Base-by-base conservation (phyloP, 2,888 invertebrate species). In the Eupithecia exiguata region DNA sequence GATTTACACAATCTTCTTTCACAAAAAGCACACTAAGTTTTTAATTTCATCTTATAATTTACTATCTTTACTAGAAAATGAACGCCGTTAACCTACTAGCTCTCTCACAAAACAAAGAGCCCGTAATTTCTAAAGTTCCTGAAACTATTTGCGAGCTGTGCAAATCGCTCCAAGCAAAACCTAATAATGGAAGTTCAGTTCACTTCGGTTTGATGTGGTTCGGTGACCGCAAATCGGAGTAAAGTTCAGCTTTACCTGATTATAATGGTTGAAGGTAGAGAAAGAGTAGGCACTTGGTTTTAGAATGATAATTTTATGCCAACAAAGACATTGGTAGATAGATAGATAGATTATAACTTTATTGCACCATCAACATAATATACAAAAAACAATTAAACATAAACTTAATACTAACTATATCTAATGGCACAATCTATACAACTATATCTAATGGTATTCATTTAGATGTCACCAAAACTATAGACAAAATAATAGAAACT, bases 171-270 rank as follows among this genome's bases (percentile, higher is more conserved):
- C 38, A 66, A 65, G 58, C 62, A 72, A 74, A 69, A 65, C 65
- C 65, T 58, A 69, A 40, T 62, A 49, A 63, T 21, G 66, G 38
- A 68, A 65, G 63, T 36, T 65, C n/a, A 69, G 49, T 49, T 49
- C n/a, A 25, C 61, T 74, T 71, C n/a, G 38, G 67, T 69, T 75
- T 75, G 63, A 72, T 72, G 75, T 63, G 75, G 70, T 63, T 58
- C 43, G 43, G 43, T 10, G 35, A 71, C 74, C 69, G 70, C 67
- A 70, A 40, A 43, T 3, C 63, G 18, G 1, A n/a, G 63, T 38
- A 65, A n/a, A 65, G 38, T 12, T 36, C n/a, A 38, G 63, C n/a
- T 65, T 36, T 36, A n/a, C 63, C 21, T 58, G 12, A 14, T 58
- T 25, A 25, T 25, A 12, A 14, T 5, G n/a, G 14, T 58, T 14